These are phyloP conservation scores for Lampropteryx suffumata DNA, from an alignment of 2,888 invertebrate species.

Conservation along the genomic window DNA sequence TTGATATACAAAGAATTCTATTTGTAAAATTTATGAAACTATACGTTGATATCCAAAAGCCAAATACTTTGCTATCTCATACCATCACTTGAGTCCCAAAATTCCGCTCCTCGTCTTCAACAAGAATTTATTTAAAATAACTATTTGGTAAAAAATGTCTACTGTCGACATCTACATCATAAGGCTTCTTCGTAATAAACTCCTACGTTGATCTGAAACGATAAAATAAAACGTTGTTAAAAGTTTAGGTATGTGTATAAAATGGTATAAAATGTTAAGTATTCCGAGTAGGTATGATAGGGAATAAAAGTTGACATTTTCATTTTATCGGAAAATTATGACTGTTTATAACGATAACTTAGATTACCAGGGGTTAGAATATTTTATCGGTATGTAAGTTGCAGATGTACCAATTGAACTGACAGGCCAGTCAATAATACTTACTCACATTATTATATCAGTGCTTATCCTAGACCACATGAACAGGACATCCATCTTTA, in stretches of 20 bases:
- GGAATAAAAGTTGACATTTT: constrained; percentile 25
- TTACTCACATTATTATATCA: constrained; percentile 70
- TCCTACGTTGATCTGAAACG: constrained; percentile 81
- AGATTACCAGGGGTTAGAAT: background rate
- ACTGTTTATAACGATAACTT: constrained; percentile 6
- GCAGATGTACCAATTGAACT: no score
- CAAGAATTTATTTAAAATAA: constrained; percentile 65
- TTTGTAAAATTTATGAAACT: constrained; percentile 26
- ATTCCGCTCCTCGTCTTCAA: constrained; percentile 67
- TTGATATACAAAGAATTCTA: constrained; percentile 11
- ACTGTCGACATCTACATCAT: constrained; percentile 75
- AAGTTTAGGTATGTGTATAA: no score
- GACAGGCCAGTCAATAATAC: no score
- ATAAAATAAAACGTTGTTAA: constrained; percentile 33
- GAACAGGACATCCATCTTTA: constrained; percentile 76
- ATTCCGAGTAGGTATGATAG: constrained; percentile 7
- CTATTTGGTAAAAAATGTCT: constrained; percentile 78
- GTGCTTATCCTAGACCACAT: constrained; percentile 76
- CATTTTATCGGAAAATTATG: constrained; percentile 26
- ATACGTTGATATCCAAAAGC: constrained; percentile 42
- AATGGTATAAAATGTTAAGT: no score
- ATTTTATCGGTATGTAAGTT: no score
- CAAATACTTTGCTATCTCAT: constrained; percentile 46
- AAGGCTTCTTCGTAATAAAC: constrained; percentile 82
- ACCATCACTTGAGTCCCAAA: constrained; percentile 72